phyloP scores from a whole-genome alignment of 2,797 vertebrate species.

The Thaleichthys pacificus region DNA sequence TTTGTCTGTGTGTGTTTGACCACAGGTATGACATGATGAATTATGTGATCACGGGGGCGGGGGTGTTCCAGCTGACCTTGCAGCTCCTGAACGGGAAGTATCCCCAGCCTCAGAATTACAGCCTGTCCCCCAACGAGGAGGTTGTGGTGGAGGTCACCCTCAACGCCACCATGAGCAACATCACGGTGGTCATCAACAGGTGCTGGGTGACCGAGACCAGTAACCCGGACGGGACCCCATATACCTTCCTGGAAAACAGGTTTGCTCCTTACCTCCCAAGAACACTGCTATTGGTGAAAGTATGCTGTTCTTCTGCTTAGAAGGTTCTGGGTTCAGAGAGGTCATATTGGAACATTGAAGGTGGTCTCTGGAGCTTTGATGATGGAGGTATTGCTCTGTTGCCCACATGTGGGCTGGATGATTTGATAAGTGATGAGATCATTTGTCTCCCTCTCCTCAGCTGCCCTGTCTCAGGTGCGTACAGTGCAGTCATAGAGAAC shows the following conservation, averaged over 20 bases:
- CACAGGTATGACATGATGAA: constrained; percentile 77
- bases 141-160: constrained; percentile 83
- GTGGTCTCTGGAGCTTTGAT: background rate
- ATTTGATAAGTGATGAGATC: background rate
- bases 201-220: constrained; percentile 88
- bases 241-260: constrained; percentile 83
- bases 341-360: background rate
- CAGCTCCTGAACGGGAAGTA: constrained; percentile 78
- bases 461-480: constrained; percentile 72
- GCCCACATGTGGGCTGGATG: background rate
- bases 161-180: constrained; percentile 71
- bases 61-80: constrained; percentile 80
- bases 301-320: background rate
- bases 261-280: constrained; percentile 39
- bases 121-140: constrained; percentile 75
- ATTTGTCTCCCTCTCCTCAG: constrained; percentile 66
- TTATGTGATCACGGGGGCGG: constrained; percentile 74
- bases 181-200: constrained; percentile 83
- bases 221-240: constrained; percentile 58
- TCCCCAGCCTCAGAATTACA: constrained; percentile 80
- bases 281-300: background rate
- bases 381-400: background rate
- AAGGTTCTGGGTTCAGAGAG: background rate
- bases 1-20: background rate
- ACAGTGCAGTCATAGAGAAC: constrained; percentile 80